Evolutionary conservation across 64 coral and sea anemone genomes (phyloP).

Genomic region (Montipora efflorescens): DNA sequence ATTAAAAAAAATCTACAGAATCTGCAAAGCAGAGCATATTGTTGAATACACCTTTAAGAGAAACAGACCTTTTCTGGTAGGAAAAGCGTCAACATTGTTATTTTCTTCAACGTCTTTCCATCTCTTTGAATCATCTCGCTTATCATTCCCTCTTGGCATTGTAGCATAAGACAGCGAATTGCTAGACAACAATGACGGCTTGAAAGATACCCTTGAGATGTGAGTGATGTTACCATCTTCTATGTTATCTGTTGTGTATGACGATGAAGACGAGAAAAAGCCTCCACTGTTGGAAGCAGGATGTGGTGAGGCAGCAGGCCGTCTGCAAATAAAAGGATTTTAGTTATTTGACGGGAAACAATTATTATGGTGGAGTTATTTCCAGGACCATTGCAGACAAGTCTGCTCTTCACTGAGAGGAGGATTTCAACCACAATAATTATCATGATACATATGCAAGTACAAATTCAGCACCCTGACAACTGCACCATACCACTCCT

Average conservation of each 20-base stretch:
- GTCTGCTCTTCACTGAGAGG: too few relatives aligned
- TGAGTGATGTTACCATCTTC: conserved; percentile 25
- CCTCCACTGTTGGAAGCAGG: conserved; percentile 26
- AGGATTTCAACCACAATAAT: too few relatives aligned
- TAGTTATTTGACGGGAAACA: too few relatives aligned
- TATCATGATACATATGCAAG: too few relatives aligned
- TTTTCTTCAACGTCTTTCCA: conserved; percentile 68
- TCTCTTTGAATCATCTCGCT: conserved; percentile 52
- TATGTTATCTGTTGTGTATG: conserved; percentile 75
- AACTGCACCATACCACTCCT: too few relatives aligned
- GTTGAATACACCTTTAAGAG: too few relatives aligned
- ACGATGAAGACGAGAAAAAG: conserved; percentile 1
- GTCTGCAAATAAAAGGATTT: conserved; percentile 20
- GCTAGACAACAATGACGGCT: conserved; percentile 64
- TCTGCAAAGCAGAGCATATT: too few relatives aligned
- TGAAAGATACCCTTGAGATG: conserved; percentile 73
- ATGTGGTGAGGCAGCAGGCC: not conserved
- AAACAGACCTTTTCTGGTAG: conserved; percentile 14
- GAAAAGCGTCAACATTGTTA: conserved; percentile 52
- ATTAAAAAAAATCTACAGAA: too few relatives aligned
- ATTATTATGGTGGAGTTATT: too few relatives aligned
- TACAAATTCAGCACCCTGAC: too few relatives aligned
- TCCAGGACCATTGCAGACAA: too few relatives aligned
- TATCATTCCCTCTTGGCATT: conserved; percentile 71
- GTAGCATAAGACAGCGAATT: conserved; percentile 77